A percentile compares a stretch with the other conserved stretches of the same genome.
Conservation (phyloP, 2,113 vertebrate genomes). For the Corydoras maculifer region DNA sequence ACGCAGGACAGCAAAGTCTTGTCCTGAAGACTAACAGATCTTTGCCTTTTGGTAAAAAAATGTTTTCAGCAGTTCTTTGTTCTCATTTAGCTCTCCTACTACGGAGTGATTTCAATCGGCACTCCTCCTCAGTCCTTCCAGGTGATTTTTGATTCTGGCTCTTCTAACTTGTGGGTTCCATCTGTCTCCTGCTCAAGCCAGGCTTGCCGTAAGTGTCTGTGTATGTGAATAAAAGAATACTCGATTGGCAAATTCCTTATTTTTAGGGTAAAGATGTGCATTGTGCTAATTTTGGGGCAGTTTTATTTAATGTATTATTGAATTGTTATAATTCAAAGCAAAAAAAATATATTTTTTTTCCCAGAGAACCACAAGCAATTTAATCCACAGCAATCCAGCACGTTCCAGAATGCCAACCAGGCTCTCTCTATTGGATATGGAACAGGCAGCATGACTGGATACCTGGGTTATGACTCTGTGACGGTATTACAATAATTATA, state of each 20-base stretch:
- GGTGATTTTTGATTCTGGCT: slow-evolving; percentile 61
- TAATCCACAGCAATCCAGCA: slow-evolving; percentile 47
- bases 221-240: no score
- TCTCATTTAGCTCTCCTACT: slow-evolving; percentile 54
- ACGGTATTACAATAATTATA: slow-evolving; percentile 31
- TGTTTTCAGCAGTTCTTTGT: not conserved
- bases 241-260: no score
- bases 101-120: slow-evolving; percentile 58
- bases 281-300: no score
- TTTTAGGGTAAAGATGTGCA: no score
- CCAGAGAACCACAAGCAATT: slow-evolving; percentile 54
- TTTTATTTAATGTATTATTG: no score
- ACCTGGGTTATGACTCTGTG: slow-evolving; percentile 51
- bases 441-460: slow-evolving; percentile 60
- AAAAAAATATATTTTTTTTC: slow-evolving; percentile 4
- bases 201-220: slow-evolving; percentile 55
- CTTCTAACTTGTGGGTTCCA: slow-evolving; percentile 65
- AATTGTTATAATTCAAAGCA: no score
- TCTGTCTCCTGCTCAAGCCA: slow-evolving; percentile 54
- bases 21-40: not conserved
- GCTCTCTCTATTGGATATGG: slow-evolving; percentile 54
- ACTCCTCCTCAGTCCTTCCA: slow-evolving; percentile 61
- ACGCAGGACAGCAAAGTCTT: not conserved
- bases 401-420: slow-evolving; percentile 30
- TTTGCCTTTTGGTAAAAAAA: no score